These are phyloP conservation scores for Zaprionus camerounensis DNA, from an alignment of 1,140 invertebrate species.

Conservation along the genomic window DNA sequence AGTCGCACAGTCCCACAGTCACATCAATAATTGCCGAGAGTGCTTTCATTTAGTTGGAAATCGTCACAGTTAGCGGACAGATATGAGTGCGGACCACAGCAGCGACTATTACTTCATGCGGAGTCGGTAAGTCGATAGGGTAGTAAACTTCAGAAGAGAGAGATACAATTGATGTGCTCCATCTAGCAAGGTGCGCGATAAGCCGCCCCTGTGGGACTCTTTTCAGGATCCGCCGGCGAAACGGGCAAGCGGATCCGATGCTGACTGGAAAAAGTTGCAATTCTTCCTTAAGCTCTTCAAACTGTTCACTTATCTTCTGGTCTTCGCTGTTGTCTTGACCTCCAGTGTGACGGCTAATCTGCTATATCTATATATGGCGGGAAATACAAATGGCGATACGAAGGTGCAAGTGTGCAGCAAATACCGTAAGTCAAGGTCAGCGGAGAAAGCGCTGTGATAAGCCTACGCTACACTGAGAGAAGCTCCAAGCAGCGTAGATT, in stretches of 20 bases:
- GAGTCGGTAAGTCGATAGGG: conserved; percentile 48
- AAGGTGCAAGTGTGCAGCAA: conserved; percentile 91
- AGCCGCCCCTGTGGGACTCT: conserved; percentile 69
- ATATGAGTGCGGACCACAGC: conserved; percentile 70
- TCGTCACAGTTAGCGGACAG: conserved; percentile 30
- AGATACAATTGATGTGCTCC: background rate
- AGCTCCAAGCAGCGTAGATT: background rate
- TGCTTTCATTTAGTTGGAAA: conserved; percentile 53
- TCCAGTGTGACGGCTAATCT: conserved; percentile 93
- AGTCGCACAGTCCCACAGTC: background rate
- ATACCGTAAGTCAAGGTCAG: conserved; percentile 62
- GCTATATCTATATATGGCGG: conserved; percentile 95
- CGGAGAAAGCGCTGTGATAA: background rate
- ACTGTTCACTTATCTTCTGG: conserved; percentile 91
- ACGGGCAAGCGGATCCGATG: conserved; percentile 93
- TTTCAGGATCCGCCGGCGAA: conserved; percentile 92
- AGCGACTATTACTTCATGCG: conserved; percentile 49
- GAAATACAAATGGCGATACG: conserved; percentile 90
- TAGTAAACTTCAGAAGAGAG: background rate
- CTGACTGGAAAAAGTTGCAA: conserved; percentile 92
- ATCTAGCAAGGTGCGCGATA: conserved; percentile 56
- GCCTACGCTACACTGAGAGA: background rate
- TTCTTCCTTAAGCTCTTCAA: conserved; percentile 93
- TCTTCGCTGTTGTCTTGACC: conserved; percentile 91
- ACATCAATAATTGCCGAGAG: conserved; percentile 23